phyloP scores from a whole-genome alignment of 2,888 invertebrate genomes.

The Leptinotarsa tumamoca region DNA sequence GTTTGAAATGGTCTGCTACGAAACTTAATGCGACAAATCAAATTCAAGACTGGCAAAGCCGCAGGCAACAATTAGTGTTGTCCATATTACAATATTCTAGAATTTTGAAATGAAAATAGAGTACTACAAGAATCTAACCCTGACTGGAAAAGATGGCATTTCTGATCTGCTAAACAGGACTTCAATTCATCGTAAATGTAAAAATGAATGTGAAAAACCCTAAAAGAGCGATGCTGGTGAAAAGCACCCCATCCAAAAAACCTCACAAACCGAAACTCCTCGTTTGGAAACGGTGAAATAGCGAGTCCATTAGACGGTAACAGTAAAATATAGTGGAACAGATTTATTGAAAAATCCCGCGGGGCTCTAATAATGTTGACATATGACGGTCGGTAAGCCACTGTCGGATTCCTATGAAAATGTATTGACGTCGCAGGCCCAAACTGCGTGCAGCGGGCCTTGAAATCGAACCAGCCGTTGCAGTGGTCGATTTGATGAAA shows the following conservation, averaged over 20 bases:
- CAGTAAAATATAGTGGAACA: conserved; percentile 51
- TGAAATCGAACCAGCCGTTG: conserved; percentile 57
- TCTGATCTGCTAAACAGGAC: no score
- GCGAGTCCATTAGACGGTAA: conserved; percentile 25
- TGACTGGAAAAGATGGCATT: no score
- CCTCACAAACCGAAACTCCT: background rate
- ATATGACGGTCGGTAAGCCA: conserved; percentile 49
- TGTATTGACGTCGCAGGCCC: conserved; percentile 45
- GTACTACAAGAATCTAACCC: no score
- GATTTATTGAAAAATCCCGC: conserved; percentile 57
- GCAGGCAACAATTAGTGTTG: no score
- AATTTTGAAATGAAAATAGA: no score
- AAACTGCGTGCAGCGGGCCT: conserved; percentile 51
- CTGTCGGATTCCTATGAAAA: conserved; percentile 43
- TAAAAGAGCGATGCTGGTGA: no score
- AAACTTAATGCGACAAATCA: no score
- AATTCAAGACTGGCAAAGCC: no score
- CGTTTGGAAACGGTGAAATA: conserved; percentile 22
- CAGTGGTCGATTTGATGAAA: conserved; percentile 59
- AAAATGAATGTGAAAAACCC: no score
- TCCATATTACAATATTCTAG: no score
- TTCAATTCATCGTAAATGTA: no score
- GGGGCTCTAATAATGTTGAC: conserved; percentile 56
- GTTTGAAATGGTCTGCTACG: no score
- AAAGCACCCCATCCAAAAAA: background rate